Evolutionary conservation across 37 sponge, comb jelly and placozoan genomes (phyloP), one percentile per base, ranked within the genome.

Genomic region (Eunapius fragilis): DNA sequence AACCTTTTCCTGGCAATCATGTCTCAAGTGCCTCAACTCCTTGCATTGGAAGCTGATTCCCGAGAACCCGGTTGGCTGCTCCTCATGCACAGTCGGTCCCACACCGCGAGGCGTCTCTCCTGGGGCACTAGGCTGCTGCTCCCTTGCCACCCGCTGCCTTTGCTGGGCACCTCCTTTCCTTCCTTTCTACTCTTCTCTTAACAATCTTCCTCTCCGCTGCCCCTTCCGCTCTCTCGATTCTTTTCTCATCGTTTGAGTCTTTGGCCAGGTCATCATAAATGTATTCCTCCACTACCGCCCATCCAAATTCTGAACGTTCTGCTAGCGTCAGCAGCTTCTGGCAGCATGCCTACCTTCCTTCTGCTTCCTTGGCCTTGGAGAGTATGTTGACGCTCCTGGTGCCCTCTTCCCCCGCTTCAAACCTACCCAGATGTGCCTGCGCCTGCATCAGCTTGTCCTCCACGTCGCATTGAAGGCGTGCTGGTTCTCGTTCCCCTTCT

Each of bases 181-280:
- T 41, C 41, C 6, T 9, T 3, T 6, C 41, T 41, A 3, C 41
- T 41, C 41, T 41, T 41, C n/a, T n/a, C 41, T 41, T 41, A 41
- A 6, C 41, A 70, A 4, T 70, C 27, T 70, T 27, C 9, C 27
- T n/a, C n/a, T n/a, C n/a, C n/a, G n/a, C n/a, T n/a, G 4, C 71
- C 71, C 71, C 9, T 10, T 70, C 71, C 25, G 9, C 71, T 27
- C 45, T 36, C 3, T 26, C 22, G 3, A 78, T 26, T 2, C 45
- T 19, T 26, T 78, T 78, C 7, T 78, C 79, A 37, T 78, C 79
- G 38, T 78, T 49, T 41, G 79, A 78, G 25, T 78, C 25, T 19
- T n/a, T 13, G 45, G 47, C 79, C 3, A 78, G 48, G 25, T 31
- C 45, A 26, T 78, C 79, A 78, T 19, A 2, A 23, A 41, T 23